Conservation (phyloP, 2,797 vertebrate species). For the Gambelia wislizenii region DNA sequence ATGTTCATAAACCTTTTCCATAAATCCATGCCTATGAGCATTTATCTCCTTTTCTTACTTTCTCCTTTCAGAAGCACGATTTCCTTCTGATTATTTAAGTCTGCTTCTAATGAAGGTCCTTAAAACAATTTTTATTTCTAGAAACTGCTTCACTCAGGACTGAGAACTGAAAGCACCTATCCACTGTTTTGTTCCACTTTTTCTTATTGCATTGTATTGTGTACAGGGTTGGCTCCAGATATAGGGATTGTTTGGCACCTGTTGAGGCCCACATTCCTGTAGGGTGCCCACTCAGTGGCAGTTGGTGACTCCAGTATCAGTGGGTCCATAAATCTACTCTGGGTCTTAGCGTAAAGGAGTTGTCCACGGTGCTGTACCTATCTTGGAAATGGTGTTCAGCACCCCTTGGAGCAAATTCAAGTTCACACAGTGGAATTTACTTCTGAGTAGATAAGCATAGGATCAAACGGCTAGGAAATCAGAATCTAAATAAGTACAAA, state of each 20-base stretch:
- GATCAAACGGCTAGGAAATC: background rate
- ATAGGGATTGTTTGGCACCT: background rate
- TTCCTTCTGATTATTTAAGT: slow-evolving; percentile 7
- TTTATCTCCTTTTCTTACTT: slow-evolving; percentile 42
- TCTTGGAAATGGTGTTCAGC: no score
- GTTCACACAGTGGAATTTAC: no score
- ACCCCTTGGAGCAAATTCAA: background rate
- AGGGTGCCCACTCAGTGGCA: no score
- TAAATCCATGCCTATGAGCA: slow-evolving; percentile 6
- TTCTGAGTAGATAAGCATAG: background rate
- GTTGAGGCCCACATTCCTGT: background rate
- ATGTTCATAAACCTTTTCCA: background rate
- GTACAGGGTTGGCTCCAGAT: background rate
- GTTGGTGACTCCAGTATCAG: no score
- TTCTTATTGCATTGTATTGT: background rate
- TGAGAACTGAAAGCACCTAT: background rate
- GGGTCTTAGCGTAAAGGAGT: no score
- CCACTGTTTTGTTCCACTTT: no score
- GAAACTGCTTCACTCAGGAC: background rate
- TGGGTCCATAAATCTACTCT: no score
- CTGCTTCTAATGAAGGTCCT: background rate
- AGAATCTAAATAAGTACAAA: background rate
- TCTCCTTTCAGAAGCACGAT: background rate
- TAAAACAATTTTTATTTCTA: background rate
- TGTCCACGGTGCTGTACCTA: no score